Conservation (phyloP, 2,888 invertebrate species). For the Phaonia tiefii region DNA sequence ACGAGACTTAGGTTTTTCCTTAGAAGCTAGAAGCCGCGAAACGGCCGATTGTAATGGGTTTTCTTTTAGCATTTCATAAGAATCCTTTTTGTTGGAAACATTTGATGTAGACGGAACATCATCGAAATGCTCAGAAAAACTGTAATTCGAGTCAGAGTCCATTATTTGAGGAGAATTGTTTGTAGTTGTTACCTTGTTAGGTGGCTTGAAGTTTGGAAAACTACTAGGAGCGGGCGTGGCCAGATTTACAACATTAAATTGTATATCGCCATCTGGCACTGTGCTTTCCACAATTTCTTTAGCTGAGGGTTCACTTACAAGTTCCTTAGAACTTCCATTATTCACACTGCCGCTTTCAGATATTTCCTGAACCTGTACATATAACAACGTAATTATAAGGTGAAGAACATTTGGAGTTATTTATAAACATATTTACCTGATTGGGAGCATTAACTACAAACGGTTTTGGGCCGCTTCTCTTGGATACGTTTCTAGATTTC, state of each 20-base stretch:
- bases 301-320: constrained; percentile 10
- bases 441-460: constrained; percentile 59
- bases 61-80: not conserved
- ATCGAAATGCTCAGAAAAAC: constrained; percentile 79
- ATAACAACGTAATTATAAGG: too few species aligned
- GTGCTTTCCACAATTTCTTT: constrained; percentile 32
- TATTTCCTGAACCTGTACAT: constrained; percentile 68
- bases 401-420: constrained; percentile 3
- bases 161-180: constrained; percentile 45
- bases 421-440: constrained; percentile 57
- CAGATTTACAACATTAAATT: constrained; percentile 30
- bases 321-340: not conserved
- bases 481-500: constrained; percentile 47
- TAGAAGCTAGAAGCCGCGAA: not conserved
- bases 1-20: constrained; percentile 51
- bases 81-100: not conserved
- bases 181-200: constrained; percentile 51
- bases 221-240: not conserved
- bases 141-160: constrained; percentile 80
- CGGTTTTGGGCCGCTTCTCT: constrained; percentile 48
- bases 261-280: constrained; percentile 27
- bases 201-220: constrained; percentile 61
- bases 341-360: constrained; percentile 66
- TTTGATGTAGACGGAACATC: constrained; percentile 70
- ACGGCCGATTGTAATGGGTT: constrained; percentile 9